Evolutionary conservation across 2,888 invertebrate species (phyloP).

Genomic region (Hanleya hanleyi): DNA sequence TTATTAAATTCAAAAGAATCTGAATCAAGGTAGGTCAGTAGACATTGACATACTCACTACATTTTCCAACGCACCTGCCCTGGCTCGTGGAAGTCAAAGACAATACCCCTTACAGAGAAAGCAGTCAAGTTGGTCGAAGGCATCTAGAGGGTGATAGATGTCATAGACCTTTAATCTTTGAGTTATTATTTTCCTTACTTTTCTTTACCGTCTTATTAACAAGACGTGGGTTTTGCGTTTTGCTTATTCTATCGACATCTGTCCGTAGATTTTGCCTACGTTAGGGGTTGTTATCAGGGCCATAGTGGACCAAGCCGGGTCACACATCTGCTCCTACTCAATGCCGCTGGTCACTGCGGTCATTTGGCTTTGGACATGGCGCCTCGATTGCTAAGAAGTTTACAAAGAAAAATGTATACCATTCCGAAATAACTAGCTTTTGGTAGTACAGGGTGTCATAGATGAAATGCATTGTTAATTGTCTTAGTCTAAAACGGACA

Average conservation of each 20-base stretch:
- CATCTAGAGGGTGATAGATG: slow-evolving; percentile 10
- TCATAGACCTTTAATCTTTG: slow-evolving; percentile 1
- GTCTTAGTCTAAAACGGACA: not conserved
- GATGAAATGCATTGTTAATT: not conserved
- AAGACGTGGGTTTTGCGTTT: not conserved
- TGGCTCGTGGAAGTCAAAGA: not conserved
- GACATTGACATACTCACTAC: not conserved
- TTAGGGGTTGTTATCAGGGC: slow-evolving; percentile 3
- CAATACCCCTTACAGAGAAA: not conserved
- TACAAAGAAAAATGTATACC: slow-evolving; percentile 10
- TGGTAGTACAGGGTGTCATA: not conserved
- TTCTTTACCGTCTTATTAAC: slow-evolving; percentile 5
- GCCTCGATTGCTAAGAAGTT: not conserved
- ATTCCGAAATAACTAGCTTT: not conserved
- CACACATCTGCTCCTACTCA: not conserved
- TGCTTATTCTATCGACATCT: not conserved
- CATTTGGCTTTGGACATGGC: slow-evolving; percentile 1
- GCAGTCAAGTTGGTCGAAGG: no score
- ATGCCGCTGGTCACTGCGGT: not conserved
- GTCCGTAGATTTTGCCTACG: slow-evolving; percentile 4
- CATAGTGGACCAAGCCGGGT: not conserved
- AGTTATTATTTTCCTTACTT: slow-evolving; percentile 7
- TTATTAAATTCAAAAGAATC: not conserved
- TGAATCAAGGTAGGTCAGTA: slow-evolving; percentile 1
- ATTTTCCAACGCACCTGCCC: not conserved